These are phyloP conservation scores for Coracopsis vasa DNA, from an alignment of 2,113 vertebrate genomes.

Conservation along the genomic window DNA sequence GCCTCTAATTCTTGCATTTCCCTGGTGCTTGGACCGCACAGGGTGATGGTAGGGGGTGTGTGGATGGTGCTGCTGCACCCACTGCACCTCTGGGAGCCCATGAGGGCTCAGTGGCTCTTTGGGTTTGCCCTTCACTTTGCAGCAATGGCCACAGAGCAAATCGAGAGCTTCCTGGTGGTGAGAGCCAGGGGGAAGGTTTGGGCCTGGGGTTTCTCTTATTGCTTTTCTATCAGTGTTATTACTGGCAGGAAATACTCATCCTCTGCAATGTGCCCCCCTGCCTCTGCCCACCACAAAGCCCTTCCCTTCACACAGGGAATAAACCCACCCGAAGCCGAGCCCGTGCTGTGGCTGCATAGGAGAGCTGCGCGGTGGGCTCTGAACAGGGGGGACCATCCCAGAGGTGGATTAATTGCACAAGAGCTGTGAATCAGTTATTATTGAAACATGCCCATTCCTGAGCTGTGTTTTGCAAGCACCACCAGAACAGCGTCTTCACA, in stretches of 20 bases:
- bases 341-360: accelerated
- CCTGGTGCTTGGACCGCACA: accelerated
- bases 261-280: accelerated
- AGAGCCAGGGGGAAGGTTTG: background rate
- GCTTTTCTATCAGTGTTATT: background rate
- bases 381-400: background rate
- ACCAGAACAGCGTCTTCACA: accelerated
- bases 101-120: background rate
- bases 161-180: background rate
- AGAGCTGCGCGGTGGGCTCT: background rate
- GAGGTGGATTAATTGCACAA: background rate
- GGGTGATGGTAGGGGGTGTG: accelerated
- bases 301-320: background rate
- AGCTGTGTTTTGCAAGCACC: accelerated
- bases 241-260: background rate
- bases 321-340: accelerated
- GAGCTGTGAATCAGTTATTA: background rate
- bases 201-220: background rate
- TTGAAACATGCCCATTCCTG: background rate
- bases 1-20: background rate
- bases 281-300: background rate
- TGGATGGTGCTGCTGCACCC: accelerated
- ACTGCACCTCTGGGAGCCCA: background rate
- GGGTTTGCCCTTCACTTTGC: background rate
- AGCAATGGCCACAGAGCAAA: background rate